Base-by-base conservation (phyloP, 2,797 vertebrate genomes). In the Bovichtus variegatus region DNA sequence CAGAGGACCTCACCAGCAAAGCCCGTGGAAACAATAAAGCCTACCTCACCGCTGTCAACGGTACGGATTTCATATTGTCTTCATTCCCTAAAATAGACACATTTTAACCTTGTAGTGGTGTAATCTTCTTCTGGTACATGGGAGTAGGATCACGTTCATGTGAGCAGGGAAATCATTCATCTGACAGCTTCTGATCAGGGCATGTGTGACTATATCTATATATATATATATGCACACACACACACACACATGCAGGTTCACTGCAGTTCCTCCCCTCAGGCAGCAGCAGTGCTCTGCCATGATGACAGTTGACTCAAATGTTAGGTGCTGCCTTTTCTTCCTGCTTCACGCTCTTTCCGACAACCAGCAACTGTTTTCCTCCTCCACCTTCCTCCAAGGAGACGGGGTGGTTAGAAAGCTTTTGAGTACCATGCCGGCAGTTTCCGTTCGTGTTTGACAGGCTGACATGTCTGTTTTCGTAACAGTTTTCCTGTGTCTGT, bases 1-100 rank as follows among this genome's bases (percentile, higher is more conserved):
- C 98, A 0, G 97, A 98, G 83, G 98, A 99, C 44, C 96, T 99
- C 54, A 99, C 98, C 73, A 97, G 96, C 88, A 99, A 97, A 93
- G 98, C 97, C 58, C 94, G 97, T n/a, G 96, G 96, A 87, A 97
- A 87, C 94, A 98, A 96, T 91, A 97, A 96, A 82, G 96, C 96
- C 89, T 99, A 97, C 91, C 96, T 99, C 90, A 94, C 96, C 2
- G 94, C 97, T 82, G 96, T 95, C 88, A 98, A 98, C 15, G 98
- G 98, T 99, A 93, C 89, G 89, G 7, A 12, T 40, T 8, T 27
- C 2, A 19, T 40, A 5, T 58, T 6, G 6, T 67, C 9, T 44
- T n/a, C 8, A 36, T 8, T 25, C 1, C 6, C 5, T 0, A 18
- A 2, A 34, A 43, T 2, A 57, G 44, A 46, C 18, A 40, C 1